Conservation (phyloP, 2,888 invertebrate species). For the Petrolisthes manimaculis region DNA sequence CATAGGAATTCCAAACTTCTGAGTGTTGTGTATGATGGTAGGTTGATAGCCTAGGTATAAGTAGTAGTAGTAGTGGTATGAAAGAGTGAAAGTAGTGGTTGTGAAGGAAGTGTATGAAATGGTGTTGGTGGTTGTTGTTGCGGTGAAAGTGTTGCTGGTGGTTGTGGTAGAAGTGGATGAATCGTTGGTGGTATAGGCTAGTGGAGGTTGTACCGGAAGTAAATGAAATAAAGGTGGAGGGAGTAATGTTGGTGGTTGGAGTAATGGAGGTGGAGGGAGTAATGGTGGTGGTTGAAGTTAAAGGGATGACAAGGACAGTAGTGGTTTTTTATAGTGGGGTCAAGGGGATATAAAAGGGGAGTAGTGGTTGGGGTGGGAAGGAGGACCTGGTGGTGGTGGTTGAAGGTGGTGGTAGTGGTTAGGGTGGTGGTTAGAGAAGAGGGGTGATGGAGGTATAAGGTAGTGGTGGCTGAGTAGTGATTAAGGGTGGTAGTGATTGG, state of each 20-base stretch:
- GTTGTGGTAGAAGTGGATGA: slow-evolving; percentile 22
- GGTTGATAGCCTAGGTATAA: neutral
- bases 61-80: neutral
- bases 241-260: neutral
- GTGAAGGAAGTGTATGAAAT: neutral
- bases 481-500: neutral
- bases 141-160: slow-evolving; percentile 24
- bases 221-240: neutral
- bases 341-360: neutral
- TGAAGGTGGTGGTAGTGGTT: neutral
- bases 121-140: slow-evolving; percentile 24
- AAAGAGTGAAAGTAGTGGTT: neutral
- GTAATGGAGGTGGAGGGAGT: neutral
- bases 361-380: neutral
- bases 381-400: neutral
- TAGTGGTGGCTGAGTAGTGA: neutral
- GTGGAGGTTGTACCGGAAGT: neutral
- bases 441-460: neutral
- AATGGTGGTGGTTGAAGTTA: neutral
- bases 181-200: neutral
- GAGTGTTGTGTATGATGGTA: neutral
- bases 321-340: neutral
- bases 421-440: neutral
- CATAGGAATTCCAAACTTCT: too few relatives aligned
- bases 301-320: neutral